Percentiles rank a stretch among this genome's conserved stretches.
phyloP scores from a whole-genome alignment of 1,140 invertebrate genomes.

The Dufourea novaeangliae region DNA sequence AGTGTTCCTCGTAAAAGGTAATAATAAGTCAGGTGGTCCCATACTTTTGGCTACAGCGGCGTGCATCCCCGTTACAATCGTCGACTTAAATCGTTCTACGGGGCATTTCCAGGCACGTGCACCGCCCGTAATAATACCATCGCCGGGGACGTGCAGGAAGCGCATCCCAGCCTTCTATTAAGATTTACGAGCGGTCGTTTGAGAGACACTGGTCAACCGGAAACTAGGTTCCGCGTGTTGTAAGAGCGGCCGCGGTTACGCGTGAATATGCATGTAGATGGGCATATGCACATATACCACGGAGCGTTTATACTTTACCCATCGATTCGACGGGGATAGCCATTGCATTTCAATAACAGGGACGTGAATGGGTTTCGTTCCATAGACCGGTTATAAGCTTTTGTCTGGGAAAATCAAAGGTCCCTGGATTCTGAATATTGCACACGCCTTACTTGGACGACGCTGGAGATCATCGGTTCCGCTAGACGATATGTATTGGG shows the following conservation, averaged over 20 bases:
- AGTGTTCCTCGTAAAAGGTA: neutral
- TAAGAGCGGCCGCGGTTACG: conserved; percentile 50
- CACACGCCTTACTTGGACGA: neutral
- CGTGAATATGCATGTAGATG: conserved; percentile 36
- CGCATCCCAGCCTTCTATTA: conserved; percentile 57
- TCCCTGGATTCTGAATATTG: conserved; percentile 33
- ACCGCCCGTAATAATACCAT: conserved; percentile 41
- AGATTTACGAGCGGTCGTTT: conserved; percentile 70
- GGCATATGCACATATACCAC: conserved; percentile 53
- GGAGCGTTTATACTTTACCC: conserved; percentile 58
- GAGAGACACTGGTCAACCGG: conserved; percentile 67
- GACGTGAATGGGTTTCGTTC: conserved; percentile 58
- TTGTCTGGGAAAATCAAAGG: conserved; percentile 46
- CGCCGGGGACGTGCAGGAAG: conserved; percentile 35
- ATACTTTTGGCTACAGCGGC: too few relatives aligned
- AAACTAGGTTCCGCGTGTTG: conserved; percentile 63
- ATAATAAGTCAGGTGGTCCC: neutral
- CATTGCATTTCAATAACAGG: conserved; percentile 71
- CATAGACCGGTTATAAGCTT: conserved; percentile 39
- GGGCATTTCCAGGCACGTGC: conserved; percentile 40
- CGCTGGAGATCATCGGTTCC: conserved; percentile 17
- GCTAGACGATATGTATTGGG: too few relatives aligned
- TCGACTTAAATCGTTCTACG: conserved; percentile 43
- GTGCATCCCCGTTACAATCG: conserved; percentile 28
- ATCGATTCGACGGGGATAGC: conserved; percentile 68